phyloP scores from a whole-genome alignment of 2,797 vertebrate species.

The Ptychadena robeensis region DNA sequence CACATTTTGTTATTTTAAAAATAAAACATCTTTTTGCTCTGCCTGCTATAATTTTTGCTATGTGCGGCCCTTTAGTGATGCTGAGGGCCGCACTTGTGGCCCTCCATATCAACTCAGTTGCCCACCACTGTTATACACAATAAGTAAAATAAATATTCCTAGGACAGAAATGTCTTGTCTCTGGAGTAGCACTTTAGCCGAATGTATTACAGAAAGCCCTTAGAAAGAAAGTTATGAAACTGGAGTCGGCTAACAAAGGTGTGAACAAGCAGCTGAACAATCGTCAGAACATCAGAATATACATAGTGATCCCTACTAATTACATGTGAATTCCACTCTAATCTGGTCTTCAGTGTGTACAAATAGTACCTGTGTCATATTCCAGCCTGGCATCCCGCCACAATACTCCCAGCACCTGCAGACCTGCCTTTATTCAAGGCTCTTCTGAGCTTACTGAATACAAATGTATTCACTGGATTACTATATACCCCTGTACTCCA shows the following conservation, averaged over 20 bases:
- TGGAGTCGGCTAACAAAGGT: conserved; percentile 11
- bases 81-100: too few relatives aligned
- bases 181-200: neutral
- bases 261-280: conserved; percentile 28
- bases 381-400: conserved; percentile 30
- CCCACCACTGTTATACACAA: too few relatives aligned
- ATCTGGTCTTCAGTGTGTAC: conserved; percentile 29
- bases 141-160: too few relatives aligned
- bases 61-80: too few relatives aligned
- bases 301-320: conserved; percentile 19
- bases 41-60: too few relatives aligned
- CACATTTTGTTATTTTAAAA: too few relatives aligned
- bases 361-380: conserved; percentile 28
- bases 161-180: neutral
- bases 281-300: conserved; percentile 30
- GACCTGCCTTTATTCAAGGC: conserved; percentile 32
- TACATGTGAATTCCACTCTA: conserved; percentile 47
- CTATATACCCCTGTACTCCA: conserved; percentile 26
- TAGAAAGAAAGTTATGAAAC: conserved; percentile 11
- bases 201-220: neutral
- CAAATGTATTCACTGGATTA: conserved; percentile 39
- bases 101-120: too few relatives aligned
- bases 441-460: conserved; percentile 35
- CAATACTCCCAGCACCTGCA: conserved; percentile 44
- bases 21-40: too few relatives aligned